These are phyloP conservation scores for Helleia helle DNA, from an alignment of 2,888 invertebrate species.

Conservation along the genomic window DNA sequence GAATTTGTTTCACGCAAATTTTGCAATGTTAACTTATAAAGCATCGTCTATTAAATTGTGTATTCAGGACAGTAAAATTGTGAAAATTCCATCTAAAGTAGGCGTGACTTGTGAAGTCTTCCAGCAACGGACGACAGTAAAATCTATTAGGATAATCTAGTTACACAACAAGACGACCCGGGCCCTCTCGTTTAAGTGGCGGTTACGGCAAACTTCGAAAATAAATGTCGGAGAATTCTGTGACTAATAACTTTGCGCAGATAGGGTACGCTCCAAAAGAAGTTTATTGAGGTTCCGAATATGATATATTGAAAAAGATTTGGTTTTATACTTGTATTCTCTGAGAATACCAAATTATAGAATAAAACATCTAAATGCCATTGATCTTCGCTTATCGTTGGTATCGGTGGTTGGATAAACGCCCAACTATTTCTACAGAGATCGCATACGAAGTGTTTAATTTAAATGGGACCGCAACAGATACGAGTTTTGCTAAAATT, in stretches of 20 bases:
- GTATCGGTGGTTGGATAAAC: too few species aligned
- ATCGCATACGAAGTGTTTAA: too few species aligned
- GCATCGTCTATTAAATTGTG: not conserved
- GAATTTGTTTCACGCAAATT: too few species aligned
- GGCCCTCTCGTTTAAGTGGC: conserved; percentile 41
- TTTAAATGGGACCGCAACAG: too few species aligned
- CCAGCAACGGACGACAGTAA: conserved; percentile 23
- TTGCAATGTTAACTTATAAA: too few species aligned
- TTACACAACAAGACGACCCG: conserved; percentile 38
- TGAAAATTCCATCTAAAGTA: conserved; percentile 2
- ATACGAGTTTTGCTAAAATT: too few species aligned
- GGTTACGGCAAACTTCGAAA: conserved; percentile 52
- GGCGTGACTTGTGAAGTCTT: conserved; percentile 4
- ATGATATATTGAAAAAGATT: conserved; percentile 5
- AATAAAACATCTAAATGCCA: too few species aligned
- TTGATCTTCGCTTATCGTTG: too few species aligned
- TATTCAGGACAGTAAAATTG: not conserved
- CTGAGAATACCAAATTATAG: too few species aligned
- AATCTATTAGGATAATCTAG: conserved; percentile 31
- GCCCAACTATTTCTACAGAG: too few species aligned
- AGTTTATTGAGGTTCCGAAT: conserved; percentile 1
- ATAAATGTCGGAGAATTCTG: conserved; percentile 56
- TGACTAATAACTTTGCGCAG: conserved; percentile 54
- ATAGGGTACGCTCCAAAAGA: conserved; percentile 22
- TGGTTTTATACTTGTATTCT: not conserved